Base-by-base conservation (phyloP, 1,140 invertebrate species). In the Drosophila ercepeae region DNA sequence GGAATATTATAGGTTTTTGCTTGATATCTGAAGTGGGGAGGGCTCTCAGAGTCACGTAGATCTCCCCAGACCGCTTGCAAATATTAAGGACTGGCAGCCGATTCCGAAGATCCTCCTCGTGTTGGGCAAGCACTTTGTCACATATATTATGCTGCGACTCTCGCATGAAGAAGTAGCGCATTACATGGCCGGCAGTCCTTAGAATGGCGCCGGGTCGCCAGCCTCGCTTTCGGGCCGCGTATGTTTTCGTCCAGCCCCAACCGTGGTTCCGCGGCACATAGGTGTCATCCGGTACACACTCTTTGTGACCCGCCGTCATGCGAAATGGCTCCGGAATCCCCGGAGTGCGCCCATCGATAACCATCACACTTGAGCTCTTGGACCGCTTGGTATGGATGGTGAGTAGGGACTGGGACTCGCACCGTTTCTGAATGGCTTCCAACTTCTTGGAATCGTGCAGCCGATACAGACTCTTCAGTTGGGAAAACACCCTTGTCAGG, bases 1-100 rank as follows among this genome's bases (percentile, higher is more conserved):
- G 77, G 25, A 91, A 91, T 0, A 75, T 49, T 16, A 91, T 89
- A 9, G 90, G 90, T 1, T 82, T 59, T 34, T 89, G 74, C 3
- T 72, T 14, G 0, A 61, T 19, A 1, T 57, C 67, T 8, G 49
- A 19, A 3, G 36, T 59, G 18, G 21, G 19, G 5, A 81, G 55
- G 1, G 90, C 65, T 0, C 84, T 75, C 1, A 91, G 34, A 0
- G 89, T 90, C 3, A 91, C 70, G 9, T 63, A 48, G 29, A 77
- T 90, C 21, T 77, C 63, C 4, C 75, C 89, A 23, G 81, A 50
- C 11, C 75, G 76, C 44, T 91, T 91, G 16, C 51, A 51, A 3
- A 91, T 34, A 21, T 75, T 73, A 3, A 91, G 41, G 3, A 72
- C 73, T 1, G 90, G 79, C 16, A 49, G 23, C 4, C 50, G 27